Percentiles rank a stretch among this genome's conserved stretches.
Evolutionary conservation across 2,888 invertebrate species (phyloP).

Genomic region (Drosophila setosimentum): DNA sequence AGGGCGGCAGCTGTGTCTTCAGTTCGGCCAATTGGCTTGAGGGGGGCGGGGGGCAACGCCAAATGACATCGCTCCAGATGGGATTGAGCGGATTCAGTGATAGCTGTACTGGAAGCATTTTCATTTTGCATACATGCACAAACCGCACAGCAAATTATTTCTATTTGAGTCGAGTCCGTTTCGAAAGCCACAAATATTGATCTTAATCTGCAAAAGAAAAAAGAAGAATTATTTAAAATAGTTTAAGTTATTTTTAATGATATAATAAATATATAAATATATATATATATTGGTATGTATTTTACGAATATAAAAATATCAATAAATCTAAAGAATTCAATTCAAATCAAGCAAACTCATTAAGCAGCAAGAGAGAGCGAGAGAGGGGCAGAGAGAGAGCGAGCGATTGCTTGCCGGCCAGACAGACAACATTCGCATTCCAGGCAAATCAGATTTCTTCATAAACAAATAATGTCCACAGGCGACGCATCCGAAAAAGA

Average conservation of each 20-base stretch:
- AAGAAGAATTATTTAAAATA: constrained; percentile 5
- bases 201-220: constrained; percentile 38
- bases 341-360: constrained; percentile 8
- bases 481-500: constrained; percentile 22
- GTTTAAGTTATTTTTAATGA: not conserved
- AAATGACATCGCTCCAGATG: constrained; percentile 93
- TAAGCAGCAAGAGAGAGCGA: not conserved
- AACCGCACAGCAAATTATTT: constrained; percentile 44
- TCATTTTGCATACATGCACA: constrained; percentile 86
- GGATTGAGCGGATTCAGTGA: constrained; percentile 90
- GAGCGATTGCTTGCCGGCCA: constrained; percentile 8
- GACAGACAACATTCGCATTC: constrained; percentile 73
- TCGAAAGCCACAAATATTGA: constrained; percentile 41
- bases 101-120: constrained; percentile 89
- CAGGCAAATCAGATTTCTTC: constrained; percentile 79
- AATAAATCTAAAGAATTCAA: constrained; percentile 1
- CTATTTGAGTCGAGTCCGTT: constrained; percentile 2
- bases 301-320: not conserved
- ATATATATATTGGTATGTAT: not conserved
- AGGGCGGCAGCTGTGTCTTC: constrained; percentile 93
- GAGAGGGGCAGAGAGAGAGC: not conserved
- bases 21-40: constrained; percentile 92
- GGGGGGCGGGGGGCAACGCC: constrained; percentile 94
- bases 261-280: no score
- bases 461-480: constrained; percentile 67